phyloP scores from a whole-genome alignment of 2,113 vertebrate genomes.

The Peromyscus polionotus region DNA sequence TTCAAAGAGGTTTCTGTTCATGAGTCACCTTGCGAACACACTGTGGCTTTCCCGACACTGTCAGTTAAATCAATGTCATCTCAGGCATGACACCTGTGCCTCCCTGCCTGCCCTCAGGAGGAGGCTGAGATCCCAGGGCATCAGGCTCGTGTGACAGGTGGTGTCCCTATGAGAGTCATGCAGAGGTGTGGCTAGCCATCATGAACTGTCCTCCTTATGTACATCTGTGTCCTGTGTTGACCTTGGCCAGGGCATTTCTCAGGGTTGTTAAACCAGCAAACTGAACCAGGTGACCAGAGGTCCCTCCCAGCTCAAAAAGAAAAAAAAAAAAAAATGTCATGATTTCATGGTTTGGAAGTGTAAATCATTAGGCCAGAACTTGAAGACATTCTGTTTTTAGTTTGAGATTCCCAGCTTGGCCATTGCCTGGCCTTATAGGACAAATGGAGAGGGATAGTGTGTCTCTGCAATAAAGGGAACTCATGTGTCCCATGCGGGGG shows the following conservation, averaged over 20 bases:
- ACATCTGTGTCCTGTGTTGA: accelerated
- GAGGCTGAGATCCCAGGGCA: background rate
- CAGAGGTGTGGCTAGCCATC: background rate
- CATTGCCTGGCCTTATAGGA: background rate
- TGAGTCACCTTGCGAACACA: accelerated
- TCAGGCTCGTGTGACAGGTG: background rate
- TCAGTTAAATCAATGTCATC: background rate
- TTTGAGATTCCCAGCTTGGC: background rate
- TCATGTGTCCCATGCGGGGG: background rate
- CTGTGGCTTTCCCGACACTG: background rate
- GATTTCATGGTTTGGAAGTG: constrained; percentile 34
- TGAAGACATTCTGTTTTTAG: background rate
- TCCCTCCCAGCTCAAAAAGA: constrained; percentile 3
- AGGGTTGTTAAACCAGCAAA: background rate
- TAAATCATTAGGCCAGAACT: background rate
- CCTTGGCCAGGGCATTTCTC: background rate
- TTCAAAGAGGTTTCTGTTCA: background rate
- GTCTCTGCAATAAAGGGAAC: background rate
- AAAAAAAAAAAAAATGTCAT: background rate
- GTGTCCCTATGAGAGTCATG: background rate
- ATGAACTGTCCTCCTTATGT: background rate
- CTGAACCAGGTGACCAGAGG: background rate
- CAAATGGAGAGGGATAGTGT: background rate
- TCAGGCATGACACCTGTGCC: background rate
- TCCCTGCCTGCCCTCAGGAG: background rate